These are phyloP conservation scores for Ormia ochracea DNA, from an alignment of 2,888 invertebrate genomes.

Conservation along the genomic window DNA sequence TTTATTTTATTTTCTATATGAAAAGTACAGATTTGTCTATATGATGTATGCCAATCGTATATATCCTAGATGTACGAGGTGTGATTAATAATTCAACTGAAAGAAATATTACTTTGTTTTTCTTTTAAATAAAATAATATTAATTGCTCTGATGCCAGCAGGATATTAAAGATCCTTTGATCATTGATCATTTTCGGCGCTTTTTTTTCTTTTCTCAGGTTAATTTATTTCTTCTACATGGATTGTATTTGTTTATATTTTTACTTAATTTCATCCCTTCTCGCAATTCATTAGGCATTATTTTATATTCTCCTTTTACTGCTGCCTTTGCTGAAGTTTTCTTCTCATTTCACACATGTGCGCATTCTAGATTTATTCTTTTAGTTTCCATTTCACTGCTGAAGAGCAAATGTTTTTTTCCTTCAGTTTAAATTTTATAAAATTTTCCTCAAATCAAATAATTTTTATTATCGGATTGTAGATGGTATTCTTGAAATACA, in stretches of 20 bases:
- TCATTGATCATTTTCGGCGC: no score
- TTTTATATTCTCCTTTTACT: background rate
- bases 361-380: background rate
- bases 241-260: no score
- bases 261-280: no score
- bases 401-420: background rate
- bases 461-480: background rate
- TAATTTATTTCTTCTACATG: no score
- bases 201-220: no score
- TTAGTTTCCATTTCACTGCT: background rate
- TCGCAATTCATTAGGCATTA: no score
- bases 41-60: no score
- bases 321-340: constrained; percentile 7
- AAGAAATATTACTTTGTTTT: no score
- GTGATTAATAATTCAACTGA: background rate
- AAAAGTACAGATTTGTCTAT: background rate
- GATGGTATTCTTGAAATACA: background rate
- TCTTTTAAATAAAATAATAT: no score
- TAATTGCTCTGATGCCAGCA: no score
- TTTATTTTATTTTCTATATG: constrained; percentile 69
- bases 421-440: background rate
- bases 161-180: no score
- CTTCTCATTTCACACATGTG: constrained; percentile 25
- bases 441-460: background rate
- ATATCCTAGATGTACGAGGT: background rate